Evolutionary conservation across 1,140 invertebrate species (phyloP).

Genomic region (Onthophagus taurus): DNA sequence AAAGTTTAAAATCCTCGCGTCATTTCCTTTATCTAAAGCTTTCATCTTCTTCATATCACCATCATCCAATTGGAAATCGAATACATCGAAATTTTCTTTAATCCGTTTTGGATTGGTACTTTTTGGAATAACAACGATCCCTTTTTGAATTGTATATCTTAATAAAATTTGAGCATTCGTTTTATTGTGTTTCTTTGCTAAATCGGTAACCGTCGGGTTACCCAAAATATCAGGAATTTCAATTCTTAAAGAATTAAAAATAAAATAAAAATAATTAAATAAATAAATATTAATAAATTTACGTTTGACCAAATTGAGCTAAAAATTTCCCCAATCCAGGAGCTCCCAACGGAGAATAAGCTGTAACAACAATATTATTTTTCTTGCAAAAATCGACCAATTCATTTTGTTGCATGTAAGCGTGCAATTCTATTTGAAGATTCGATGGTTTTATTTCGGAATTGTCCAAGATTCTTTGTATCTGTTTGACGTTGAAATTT

Average conservation of each 20-base stretch:
- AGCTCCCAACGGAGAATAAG: conserved; percentile 75
- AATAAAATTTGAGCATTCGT: conserved; percentile 71
- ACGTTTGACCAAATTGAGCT: conserved; percentile 36
- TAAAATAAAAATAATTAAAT: not conserved
- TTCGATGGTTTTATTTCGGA: conserved; percentile 58
- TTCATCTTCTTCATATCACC: conserved; percentile 46
- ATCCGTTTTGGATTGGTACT: conserved; percentile 64
- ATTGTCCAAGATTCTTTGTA: conserved; percentile 52
- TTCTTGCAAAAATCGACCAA: conserved; percentile 63
- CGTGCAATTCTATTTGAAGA: conserved; percentile 72
- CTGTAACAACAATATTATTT: conserved; percentile 64
- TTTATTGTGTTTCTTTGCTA: conserved; percentile 60
- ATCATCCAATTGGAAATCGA: conserved; percentile 48
- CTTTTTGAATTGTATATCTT: conserved; percentile 61
- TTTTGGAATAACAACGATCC: conserved; percentile 74
- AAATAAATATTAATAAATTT: conserved; percentile 14
- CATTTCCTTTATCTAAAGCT: conserved; percentile 47
- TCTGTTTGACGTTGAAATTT: conserved; percentile 69
- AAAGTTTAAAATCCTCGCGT: conserved; percentile 55
- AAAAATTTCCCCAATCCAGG: conserved; percentile 48
- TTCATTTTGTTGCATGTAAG: conserved; percentile 70
- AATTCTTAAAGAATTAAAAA: conserved; percentile 39
- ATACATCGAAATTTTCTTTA: conserved; percentile 52
- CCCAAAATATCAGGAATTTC: conserved; percentile 59
- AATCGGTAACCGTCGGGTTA: conserved; percentile 54